Evolutionary conservation across 2,888 invertebrate species (phyloP).

Genomic region (Junonia oenone): DNA sequence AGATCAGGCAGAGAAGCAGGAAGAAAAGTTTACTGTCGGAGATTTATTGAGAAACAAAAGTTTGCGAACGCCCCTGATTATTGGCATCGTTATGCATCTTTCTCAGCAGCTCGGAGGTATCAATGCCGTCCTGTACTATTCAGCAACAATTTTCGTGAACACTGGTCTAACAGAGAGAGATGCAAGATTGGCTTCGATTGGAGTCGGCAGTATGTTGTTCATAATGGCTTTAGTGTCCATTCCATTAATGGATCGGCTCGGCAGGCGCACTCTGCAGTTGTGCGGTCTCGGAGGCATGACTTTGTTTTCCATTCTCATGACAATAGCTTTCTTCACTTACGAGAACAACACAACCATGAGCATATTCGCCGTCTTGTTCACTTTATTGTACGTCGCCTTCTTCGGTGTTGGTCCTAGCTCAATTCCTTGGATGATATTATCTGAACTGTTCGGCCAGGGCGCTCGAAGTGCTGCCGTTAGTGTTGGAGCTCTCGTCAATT

Average conservation of each 20-base stretch:
- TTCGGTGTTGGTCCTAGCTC: conserved; percentile 76
- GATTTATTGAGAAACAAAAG: conserved; percentile 55
- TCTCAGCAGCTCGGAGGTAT: conserved; percentile 75
- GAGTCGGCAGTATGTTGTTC: conserved; percentile 85
- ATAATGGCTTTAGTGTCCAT: conserved; percentile 87
- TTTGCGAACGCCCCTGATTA: conserved; percentile 62
- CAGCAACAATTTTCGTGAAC: conserved; percentile 81
- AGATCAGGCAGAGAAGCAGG: conserved; percentile 62
- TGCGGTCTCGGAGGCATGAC: conserved; percentile 86
- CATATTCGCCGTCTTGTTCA: conserved; percentile 69
- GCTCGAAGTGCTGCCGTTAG: conserved; percentile 72
- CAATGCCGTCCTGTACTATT: conserved; percentile 84
- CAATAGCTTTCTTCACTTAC: conserved; percentile 72
- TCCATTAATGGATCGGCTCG: conserved; percentile 86
- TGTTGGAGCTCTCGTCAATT: conserved; percentile 71
- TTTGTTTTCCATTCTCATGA: conserved; percentile 85
- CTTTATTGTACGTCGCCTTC: conserved; percentile 69
- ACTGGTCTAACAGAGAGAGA: conserved; percentile 80
- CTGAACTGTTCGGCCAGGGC: conserved; percentile 72
- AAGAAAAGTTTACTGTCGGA: conserved; percentile 59
- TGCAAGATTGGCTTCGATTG: conserved; percentile 84
- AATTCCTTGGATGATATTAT: conserved; percentile 76
- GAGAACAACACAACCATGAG: conserved; percentile 64
- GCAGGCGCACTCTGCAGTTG: conserved; percentile 84
- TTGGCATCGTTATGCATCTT: conserved; percentile 73